A percentile compares a stretch with the other conserved stretches of the same genome.
phyloP scores from a whole-genome alignment of 2,113 vertebrate genomes.

The Myotis lucifugus region DNA sequence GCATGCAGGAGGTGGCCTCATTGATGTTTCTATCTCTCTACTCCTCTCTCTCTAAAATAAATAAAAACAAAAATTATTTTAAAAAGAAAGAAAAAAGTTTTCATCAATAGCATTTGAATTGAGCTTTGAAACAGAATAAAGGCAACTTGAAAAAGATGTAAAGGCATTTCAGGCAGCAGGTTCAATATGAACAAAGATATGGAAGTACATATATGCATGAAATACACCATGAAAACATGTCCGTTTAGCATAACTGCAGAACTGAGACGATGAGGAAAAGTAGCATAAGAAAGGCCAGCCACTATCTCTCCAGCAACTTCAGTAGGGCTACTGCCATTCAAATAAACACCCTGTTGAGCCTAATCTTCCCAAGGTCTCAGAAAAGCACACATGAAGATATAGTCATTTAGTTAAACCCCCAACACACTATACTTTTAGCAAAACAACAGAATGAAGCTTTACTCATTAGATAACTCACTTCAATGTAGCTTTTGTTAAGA shows the following conservation, averaged over 20 bases:
- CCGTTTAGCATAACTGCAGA: neutral
- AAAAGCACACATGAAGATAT: neutral
- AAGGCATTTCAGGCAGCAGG: neutral
- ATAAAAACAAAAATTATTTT: no score
- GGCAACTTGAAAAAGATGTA: neutral
- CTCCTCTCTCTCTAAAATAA: no score
- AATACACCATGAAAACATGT: neutral
- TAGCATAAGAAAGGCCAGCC: neutral
- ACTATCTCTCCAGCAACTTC: neutral
- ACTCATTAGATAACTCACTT: slow-evolving; percentile 48
- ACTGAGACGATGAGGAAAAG: neutral
- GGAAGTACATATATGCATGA: neutral
- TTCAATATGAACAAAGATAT: neutral
- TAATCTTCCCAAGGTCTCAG: neutral
- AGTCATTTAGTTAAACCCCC: slow-evolving; percentile 12
- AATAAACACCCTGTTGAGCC: neutral
- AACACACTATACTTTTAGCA: slow-evolving; percentile 47
- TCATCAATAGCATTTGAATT: neutral
- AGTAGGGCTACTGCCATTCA: neutral
- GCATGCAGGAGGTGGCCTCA: no score
- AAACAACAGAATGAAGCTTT: slow-evolving; percentile 42
- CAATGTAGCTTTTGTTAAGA: slow-evolving; percentile 40
- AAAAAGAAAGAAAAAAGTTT: no score
- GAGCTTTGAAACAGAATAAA: neutral
- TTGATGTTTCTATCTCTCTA: no score